Evolutionary conservation across 2,797 vertebrate genomes (phyloP).

Genomic region (Acomys russatus): DNA sequence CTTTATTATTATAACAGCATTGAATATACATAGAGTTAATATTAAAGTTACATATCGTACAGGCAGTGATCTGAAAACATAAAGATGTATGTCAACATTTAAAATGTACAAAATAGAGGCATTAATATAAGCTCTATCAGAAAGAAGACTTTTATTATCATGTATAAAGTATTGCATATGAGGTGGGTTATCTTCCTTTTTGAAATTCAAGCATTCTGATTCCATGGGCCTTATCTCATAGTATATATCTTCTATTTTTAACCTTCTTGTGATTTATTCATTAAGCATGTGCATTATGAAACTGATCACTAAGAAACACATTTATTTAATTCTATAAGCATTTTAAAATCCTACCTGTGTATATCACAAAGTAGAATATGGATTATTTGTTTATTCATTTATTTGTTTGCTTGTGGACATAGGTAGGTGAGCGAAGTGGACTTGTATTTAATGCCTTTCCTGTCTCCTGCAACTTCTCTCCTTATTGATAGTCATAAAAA

Average conservation of each 20-base stretch:
- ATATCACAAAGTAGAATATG: not conserved
- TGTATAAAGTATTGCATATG: not conserved
- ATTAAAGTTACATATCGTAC: not conserved
- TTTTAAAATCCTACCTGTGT: not conserved
- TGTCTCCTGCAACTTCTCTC: constrained; percentile 52
- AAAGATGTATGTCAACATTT: not conserved
- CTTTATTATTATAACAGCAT: not conserved
- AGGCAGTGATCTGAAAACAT: not conserved
- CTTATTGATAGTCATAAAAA: constrained; percentile 57
- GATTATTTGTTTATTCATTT: not conserved
- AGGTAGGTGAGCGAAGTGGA: not conserved
- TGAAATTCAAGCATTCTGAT: not conserved
- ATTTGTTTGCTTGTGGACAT: not conserved
- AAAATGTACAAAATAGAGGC: not conserved
- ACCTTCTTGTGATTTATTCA: not conserved
- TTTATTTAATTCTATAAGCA: constrained; percentile 33
- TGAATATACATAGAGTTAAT: not conserved
- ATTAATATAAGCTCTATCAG: not conserved
- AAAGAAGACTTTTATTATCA: not conserved
- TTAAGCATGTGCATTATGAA: not conserved
- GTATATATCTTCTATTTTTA: not conserved
- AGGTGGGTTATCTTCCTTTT: not conserved
- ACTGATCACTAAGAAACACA: not conserved
- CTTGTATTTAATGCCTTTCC: constrained; percentile 42
- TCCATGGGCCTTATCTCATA: not conserved